A percentile compares a stretch with the other conserved stretches of the same genome.
phyloP scores from a whole-genome alignment of 2,888 invertebrate genomes.

The Dasysyrphus albostriatus region DNA sequence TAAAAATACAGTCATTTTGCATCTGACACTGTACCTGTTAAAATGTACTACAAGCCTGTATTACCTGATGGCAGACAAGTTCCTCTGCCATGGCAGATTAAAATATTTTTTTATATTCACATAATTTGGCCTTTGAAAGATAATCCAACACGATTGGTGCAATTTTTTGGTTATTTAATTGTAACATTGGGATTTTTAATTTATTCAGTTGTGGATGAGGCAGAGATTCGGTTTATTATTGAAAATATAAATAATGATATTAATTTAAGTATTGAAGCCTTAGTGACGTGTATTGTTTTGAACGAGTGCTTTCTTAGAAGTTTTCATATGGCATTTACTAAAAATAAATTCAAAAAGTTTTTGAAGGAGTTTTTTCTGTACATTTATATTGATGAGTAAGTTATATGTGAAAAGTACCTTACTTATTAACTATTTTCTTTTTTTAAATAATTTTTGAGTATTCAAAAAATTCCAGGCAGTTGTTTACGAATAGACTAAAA shows the following conservation, averaged over 20 bases:
- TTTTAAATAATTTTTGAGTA: too few relatives aligned
- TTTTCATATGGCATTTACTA: slow-evolving; percentile 77
- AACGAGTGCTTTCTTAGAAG: slow-evolving; percentile 78
- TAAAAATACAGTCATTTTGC: background rate
- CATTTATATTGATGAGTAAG: slow-evolving; percentile 78
- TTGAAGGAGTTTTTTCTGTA: slow-evolving; percentile 78
- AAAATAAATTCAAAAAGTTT: slow-evolving; percentile 76
- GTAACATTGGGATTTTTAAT: slow-evolving; percentile 65
- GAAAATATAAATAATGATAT: slow-evolving; percentile 76
- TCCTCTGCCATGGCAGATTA: slow-evolving; percentile 55
- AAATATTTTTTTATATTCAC: slow-evolving; percentile 1
- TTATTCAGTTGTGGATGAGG: slow-evolving; percentile 77
- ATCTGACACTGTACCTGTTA: background rate
- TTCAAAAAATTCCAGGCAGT: too few relatives aligned
- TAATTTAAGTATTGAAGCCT: slow-evolving; percentile 78
- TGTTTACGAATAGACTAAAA: too few relatives aligned
- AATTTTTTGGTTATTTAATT: background rate
- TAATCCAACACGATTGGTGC: slow-evolving; percentile 13
- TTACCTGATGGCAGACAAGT: slow-evolving; percentile 4
- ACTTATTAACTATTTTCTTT: too few relatives aligned
- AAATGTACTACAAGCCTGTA: slow-evolving; percentile 48
- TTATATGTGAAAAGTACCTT: too few relatives aligned
- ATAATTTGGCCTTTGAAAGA: slow-evolving; percentile 53
- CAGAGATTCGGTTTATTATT: slow-evolving; percentile 78
- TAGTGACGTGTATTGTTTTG: slow-evolving; percentile 78